phyloP scores from a whole-genome alignment of 2,113 vertebrate genomes.

The Trinectes maculatus region DNA sequence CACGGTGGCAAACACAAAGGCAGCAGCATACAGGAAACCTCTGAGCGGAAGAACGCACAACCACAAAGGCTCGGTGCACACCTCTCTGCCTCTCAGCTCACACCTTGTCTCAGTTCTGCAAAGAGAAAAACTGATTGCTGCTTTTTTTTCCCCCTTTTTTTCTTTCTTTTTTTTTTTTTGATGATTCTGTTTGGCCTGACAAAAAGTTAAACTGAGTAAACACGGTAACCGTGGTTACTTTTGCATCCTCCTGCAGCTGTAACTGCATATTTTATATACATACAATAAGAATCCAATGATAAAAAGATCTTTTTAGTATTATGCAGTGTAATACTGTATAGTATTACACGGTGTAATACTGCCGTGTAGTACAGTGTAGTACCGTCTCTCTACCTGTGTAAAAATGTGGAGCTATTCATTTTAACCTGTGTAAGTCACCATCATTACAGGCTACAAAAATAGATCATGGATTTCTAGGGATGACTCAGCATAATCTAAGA shows the following conservation, averaged over 20 bases:
- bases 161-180: neutral
- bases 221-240: too few species aligned
- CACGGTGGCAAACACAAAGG: slow-evolving; percentile 45
- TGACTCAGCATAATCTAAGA: slow-evolving; percentile 64
- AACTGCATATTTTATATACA: too few species aligned
- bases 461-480: slow-evolving; percentile 45
- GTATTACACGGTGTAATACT: too few species aligned
- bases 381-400: slow-evolving; percentile 24
- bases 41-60: slow-evolving; percentile 58
- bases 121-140: slow-evolving; percentile 53
- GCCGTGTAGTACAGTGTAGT: too few species aligned
- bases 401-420: slow-evolving; percentile 28
- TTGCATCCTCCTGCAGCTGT: too few species aligned
- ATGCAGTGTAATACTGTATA: too few species aligned
- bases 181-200: too few species aligned
- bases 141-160: slow-evolving; percentile 15
- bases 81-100: slow-evolving; percentile 65
- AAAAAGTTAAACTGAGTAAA: too few species aligned
- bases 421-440: slow-evolving; percentile 24
- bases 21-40: slow-evolving; percentile 75
- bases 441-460: slow-evolving; percentile 56
- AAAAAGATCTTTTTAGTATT: too few species aligned
- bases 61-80: slow-evolving; percentile 66
- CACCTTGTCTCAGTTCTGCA: slow-evolving; percentile 63
- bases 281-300: too few species aligned